A percentile compares a stretch with the other conserved stretches of the same genome.
phyloP scores from a whole-genome alignment of 1,140 invertebrate genomes.

The Drosophila gunungcola region DNA sequence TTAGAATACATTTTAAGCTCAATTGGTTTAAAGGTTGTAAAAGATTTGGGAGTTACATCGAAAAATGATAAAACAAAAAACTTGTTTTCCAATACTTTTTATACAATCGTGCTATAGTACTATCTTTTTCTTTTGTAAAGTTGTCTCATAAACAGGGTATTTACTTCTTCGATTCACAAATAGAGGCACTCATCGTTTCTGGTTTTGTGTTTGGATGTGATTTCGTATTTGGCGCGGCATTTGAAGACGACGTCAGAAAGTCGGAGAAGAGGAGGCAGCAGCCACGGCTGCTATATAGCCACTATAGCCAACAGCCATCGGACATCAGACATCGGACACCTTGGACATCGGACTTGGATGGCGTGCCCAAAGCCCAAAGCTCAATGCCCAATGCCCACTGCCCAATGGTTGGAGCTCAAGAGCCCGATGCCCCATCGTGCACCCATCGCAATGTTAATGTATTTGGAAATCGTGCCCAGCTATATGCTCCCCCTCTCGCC shows the following conservation, averaged over 20 bases:
- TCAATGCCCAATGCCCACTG: constrained; percentile 2
- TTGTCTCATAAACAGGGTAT: constrained; percentile 1
- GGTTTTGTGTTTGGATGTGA: constrained; percentile 63
- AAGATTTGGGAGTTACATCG: too few relatives aligned
- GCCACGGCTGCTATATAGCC: constrained; percentile 23
- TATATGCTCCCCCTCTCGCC: constrained; percentile 19
- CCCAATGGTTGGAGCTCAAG: constrained; percentile 15
- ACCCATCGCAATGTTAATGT: constrained; percentile 80
- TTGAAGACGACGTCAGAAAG: constrained; percentile 42
- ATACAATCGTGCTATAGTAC: too few relatives aligned
- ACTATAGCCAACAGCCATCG: constrained; percentile 15
- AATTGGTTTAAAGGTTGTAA: too few relatives aligned
- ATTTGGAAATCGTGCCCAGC: constrained; percentile 79
- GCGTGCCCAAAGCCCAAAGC: constrained; percentile 4
- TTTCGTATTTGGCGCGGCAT: constrained; percentile 74
- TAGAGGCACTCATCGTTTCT: constrained; percentile 6
- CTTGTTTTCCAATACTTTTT: too few relatives aligned
- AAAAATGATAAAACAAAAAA: too few relatives aligned
- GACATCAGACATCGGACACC: constrained; percentile 10
- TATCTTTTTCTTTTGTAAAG: too few relatives aligned
- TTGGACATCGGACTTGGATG: constrained; percentile 21
- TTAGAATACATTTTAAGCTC: too few relatives aligned
- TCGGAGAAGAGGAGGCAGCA: constrained; percentile 48
- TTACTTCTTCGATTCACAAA: background rate
- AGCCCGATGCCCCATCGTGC: constrained; percentile 54